Percentiles rank a stretch among this genome's conserved stretches.
Evolutionary conservation across 1,140 invertebrate species (phyloP).

Genomic region (Belonocnema kinseyi): DNA sequence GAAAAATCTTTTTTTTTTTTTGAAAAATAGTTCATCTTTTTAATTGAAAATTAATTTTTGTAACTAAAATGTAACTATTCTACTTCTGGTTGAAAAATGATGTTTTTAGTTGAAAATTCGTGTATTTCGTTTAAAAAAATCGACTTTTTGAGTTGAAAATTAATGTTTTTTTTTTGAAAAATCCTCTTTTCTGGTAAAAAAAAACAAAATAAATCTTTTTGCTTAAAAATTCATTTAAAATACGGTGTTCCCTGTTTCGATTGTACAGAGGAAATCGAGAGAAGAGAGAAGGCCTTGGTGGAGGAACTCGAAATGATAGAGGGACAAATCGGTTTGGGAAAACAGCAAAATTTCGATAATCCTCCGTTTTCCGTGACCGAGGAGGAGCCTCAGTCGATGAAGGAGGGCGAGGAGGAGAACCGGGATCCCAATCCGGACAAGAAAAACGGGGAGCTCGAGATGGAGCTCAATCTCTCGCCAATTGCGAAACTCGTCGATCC

Average conservation of each 20-base stretch:
- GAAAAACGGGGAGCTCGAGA: conserved; percentile 45
- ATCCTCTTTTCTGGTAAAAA: too few relatives aligned
- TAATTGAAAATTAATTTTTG: too few relatives aligned
- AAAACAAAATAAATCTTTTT: too few relatives aligned
- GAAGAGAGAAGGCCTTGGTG: conserved; percentile 73
- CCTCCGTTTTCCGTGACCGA: conserved; percentile 38
- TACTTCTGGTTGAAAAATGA: too few relatives aligned
- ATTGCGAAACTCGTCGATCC: conserved; percentile 32
- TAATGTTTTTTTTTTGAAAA: too few relatives aligned
- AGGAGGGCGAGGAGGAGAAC: conserved; percentile 70
- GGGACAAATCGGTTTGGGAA: conserved; percentile 63
- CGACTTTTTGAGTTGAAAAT: too few relatives aligned
- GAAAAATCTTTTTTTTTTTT: too few relatives aligned
- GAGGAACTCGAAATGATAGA: conserved; percentile 72
- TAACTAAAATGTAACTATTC: too few relatives aligned
- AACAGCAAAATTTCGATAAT: conserved; percentile 62
- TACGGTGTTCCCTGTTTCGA: not conserved
- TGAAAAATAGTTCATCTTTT: too few relatives aligned
- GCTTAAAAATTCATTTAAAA: too few relatives aligned
- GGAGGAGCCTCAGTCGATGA: conserved; percentile 50
- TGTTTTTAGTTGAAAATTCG: too few relatives aligned
- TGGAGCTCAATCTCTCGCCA: conserved; percentile 42
- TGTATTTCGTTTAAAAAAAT: too few relatives aligned
- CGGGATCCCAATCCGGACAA: conserved; percentile 72
- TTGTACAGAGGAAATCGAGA: conserved; percentile 73